These are phyloP conservation scores for Paradoxurus hermaphroditus DNA, from an alignment of 2,113 vertebrate species.

Conservation along the genomic window DNA sequence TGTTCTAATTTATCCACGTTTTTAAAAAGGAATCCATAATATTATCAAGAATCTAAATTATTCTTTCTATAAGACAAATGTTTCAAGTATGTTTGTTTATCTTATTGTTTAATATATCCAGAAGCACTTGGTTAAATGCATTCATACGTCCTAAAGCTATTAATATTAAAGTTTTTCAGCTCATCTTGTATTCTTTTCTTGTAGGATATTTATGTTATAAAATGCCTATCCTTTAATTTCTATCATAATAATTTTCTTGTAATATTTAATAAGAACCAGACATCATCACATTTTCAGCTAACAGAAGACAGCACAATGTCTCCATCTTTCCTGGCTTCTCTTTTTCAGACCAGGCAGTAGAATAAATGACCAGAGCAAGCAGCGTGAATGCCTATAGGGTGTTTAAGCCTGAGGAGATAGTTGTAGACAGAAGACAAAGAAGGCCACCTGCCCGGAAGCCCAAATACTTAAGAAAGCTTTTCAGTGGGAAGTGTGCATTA, in stretches of 20 bases:
- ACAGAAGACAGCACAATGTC: not conserved
- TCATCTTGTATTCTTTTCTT: not conserved
- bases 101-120: not conserved
- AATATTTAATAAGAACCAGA: not conserved
- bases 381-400: not conserved
- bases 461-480: not conserved
- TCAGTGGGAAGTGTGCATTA: not conserved
- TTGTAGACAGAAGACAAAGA: not conserved
- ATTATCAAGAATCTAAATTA: not conserved
- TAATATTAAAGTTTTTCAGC: not conserved
- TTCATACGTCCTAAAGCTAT: not conserved
- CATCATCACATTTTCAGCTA: not conserved
- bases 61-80: not conserved
- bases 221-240: conserved; percentile 21
- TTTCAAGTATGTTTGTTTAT: not conserved
- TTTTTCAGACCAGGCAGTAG: not conserved
- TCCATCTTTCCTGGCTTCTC: not conserved
- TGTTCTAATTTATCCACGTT: not conserved
- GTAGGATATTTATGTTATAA: not conserved
- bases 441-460: not conserved
- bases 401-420: not conserved
- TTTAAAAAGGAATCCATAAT: not conserved
- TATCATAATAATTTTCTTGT: not conserved
- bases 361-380: not conserved
- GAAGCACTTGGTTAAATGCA: conserved; percentile 34